Base-by-base conservation (phyloP, 2,888 invertebrate species). In the Acanthoscelides obtectus region DNA sequence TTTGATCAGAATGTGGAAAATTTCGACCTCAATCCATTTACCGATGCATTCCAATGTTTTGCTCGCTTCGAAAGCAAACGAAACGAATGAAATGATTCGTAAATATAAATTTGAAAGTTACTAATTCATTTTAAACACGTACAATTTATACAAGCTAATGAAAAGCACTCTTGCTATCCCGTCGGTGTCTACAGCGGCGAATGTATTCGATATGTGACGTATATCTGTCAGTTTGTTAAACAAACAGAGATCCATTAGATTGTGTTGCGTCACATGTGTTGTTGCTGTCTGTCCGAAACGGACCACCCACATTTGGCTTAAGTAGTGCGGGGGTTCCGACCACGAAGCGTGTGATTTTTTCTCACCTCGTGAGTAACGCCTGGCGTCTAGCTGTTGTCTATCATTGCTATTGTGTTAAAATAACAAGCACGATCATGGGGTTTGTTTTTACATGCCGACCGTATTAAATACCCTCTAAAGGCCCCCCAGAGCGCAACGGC, bases 201-300 rank as follows among this genome's bases (percentile, higher is more conserved):
- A 45, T 45, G 45, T 45, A 45, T 45, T 45, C 45, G 45, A 74
- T 75, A 72, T 80, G 83, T 83, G 83, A 82, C 82, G 82, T 83
- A 83, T 83, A 81, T 79, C 84, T 84, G 84, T 84, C 84, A 83
- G 84, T 82, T 84, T 80, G 82, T 84, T 85, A 84, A 85, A 84
- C 84, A 86, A 85, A 86, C 86, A 86, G 75, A 79, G 84, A 79
- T 85, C 86, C 86, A 86, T 86, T 86, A 86, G 83, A 84, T 82
- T 85, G 84, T 85, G 45, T 45, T 85, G 85, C 85, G 81, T 84
- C 83, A 86, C 85, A 85, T 80, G 84, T 84, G 84, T 78, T 79
- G 74, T 75, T 45, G 45, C 45, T 45, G 45, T 64, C 66, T 68
- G 63, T 67, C 8, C 22, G 66, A 68, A 70, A 64, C 25, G 78